Evolutionary conservation across 2,797 vertebrate species (phyloP), one percentile per base, ranked within the genome.

Genomic region (Dromococcyx pavoninus): DNA sequence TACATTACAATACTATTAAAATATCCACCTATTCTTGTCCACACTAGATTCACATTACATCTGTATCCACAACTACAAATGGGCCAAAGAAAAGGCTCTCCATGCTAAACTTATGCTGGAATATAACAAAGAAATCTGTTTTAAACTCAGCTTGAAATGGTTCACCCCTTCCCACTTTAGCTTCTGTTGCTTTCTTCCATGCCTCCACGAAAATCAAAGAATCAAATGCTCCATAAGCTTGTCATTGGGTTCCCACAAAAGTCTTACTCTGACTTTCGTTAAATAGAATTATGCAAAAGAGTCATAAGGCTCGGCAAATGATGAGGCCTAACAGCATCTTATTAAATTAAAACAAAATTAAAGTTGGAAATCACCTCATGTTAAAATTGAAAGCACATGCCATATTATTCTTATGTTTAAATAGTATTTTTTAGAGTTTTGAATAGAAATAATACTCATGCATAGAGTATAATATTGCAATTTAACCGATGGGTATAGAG

Each of bases 401-500:
- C 0, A 3, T 43, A 17, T 33, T 61, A 64, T 75, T 53, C 5
- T 58, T 50, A 25, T 43, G 6, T 39, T 88, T 43, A 14, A 89
- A 73, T 30, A 82, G 27, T 56, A 58, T 22, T 87, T 87, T 74
- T 72, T 33, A 13, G 10, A 83, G 7, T 78, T 90, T 92, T 86
- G 66, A 53, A 30, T 14, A 86, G 56, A 94, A 96, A 76, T 84
- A 80, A 78, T 46, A 75, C 18, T 89, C 58, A 56, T 53, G 28
- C 30, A 84, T 75, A 71, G 51, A 91, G 39, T 56, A 92, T 79
- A 95, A 92, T 80, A 74, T 86, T 87, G 48, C 60, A 83, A 92
- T 87, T 96, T 95, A 95, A 78, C 48, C 67, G 84, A 83, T 1
- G 2, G 90, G 66, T 78, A 86, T 9, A 73, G 64, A 81, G 33